Percentiles rank a stretch among this genome's conserved stretches.
These are phyloP conservation scores for Melanostoma mellinum DNA, from an alignment of 2,888 invertebrate genomes.

Conservation along the genomic window DNA sequence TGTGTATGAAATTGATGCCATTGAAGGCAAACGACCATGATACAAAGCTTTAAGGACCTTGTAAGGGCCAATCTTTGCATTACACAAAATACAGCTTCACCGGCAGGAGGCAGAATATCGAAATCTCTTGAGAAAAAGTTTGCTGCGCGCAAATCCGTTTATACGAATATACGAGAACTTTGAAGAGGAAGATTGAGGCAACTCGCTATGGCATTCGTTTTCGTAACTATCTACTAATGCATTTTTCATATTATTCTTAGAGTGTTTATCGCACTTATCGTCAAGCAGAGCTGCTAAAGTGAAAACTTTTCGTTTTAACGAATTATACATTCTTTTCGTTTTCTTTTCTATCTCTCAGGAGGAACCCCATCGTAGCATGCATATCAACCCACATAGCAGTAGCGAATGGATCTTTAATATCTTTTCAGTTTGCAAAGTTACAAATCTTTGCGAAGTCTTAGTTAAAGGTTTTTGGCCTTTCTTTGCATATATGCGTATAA, in stretches of 20 bases:
- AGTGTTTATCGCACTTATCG: slow-evolving; percentile 71
- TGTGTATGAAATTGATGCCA: no score
- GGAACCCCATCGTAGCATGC: not conserved
- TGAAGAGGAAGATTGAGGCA: not conserved
- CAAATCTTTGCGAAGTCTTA: slow-evolving; percentile 54
- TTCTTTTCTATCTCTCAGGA: slow-evolving; percentile 16
- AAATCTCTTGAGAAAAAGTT: slow-evolving; percentile 58
- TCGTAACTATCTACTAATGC: slow-evolving; percentile 44
- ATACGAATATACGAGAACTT: slow-evolving; percentile 41
- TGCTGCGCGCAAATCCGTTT: slow-evolving; percentile 55
- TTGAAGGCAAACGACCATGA: no score
- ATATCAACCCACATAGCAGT: not conserved
- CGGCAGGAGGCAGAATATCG: slow-evolving; percentile 39
- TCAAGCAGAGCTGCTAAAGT: slow-evolving; percentile 56
- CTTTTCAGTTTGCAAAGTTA: slow-evolving; percentile 38
- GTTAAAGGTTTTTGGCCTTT: slow-evolving; percentile 33
- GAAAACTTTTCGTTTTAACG: slow-evolving; percentile 68
- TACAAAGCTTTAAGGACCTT: not conserved
- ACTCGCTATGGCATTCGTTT: slow-evolving; percentile 1
- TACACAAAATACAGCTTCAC: not conserved
- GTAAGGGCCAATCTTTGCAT: slow-evolving; percentile 42
- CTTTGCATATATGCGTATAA: not conserved
- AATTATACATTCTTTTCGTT: slow-evolving; percentile 57
- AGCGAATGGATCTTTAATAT: slow-evolving; percentile 38
- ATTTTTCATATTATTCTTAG: slow-evolving; percentile 71